These are phyloP conservation scores for Lepidostoma basale DNA, from an alignment of 1,140 invertebrate genomes.

Conservation along the genomic window DNA sequence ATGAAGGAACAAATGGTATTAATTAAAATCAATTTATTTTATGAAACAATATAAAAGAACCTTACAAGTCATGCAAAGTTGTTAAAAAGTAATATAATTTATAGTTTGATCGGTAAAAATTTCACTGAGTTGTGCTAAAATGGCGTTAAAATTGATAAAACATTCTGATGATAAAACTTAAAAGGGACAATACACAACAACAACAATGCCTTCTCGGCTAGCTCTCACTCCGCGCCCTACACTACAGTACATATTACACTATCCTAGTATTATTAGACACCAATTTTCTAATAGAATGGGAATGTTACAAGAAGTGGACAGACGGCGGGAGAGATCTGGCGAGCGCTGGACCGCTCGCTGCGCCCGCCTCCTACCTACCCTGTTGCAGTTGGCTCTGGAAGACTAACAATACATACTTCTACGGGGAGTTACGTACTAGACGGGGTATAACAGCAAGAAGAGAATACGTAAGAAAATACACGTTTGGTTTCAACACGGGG, in stretches of 20 bases:
- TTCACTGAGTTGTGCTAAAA: slow-evolving; percentile 24
- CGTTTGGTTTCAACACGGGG: background rate
- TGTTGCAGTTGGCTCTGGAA: slow-evolving; percentile 10
- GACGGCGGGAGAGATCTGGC: background rate
- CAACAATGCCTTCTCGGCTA: slow-evolving; percentile 11
- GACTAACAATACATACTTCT: slow-evolving; percentile 16
- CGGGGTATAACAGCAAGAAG: background rate
- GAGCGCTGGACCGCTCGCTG: background rate
- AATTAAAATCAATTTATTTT: slow-evolving; percentile 35
- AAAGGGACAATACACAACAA: slow-evolving; percentile 26
- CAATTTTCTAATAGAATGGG: slow-evolving; percentile 5
- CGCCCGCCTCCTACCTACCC: slow-evolving; percentile 11
- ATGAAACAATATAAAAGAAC: slow-evolving; percentile 25
- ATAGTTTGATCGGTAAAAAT: slow-evolving; percentile 36
- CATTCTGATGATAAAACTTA: slow-evolving; percentile 36
- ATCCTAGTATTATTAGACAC: too few relatives aligned
- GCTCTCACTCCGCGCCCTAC: too few relatives aligned
- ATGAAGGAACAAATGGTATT: background rate
- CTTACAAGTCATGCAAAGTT: slow-evolving; percentile 24
- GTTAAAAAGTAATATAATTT: slow-evolving; percentile 26
- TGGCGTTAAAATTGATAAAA: slow-evolving; percentile 29
- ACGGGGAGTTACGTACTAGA: background rate
- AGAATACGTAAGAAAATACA: slow-evolving; percentile 23
- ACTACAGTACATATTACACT: too few relatives aligned
- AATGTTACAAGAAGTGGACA: background rate